Base-by-base conservation (phyloP, 2,888 invertebrate species). In the Dione vanillae region DNA sequence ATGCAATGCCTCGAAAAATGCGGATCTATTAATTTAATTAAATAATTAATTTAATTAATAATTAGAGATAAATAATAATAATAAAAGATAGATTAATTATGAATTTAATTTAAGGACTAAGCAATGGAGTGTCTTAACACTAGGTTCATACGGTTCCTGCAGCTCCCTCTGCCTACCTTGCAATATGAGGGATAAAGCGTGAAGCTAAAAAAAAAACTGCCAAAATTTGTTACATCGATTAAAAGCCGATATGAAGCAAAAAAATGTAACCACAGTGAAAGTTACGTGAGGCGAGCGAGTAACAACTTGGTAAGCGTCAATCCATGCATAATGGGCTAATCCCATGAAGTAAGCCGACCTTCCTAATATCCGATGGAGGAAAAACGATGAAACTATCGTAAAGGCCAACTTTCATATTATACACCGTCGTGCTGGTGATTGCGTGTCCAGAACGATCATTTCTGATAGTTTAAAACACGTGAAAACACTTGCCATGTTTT, bases 281-380 rank as follows among this genome's bases (percentile, higher is more conserved):
- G 35, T 67, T 70, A 59, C 64, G 66, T 64, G 19, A 47, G 27
- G 19, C 20, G 47, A 67, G 54, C 40, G 37, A 37, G 43, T 51
- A 56, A 52, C 49, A 67, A 49, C 37, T 62, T 59, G 20, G 27
- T 19, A 51, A 62, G 70, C 67, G 64, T 19, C 58, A 70, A 59
- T 45, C 64, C 64, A 51, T 35, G 56, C 43, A 65, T 71, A 71
- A 71, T 69, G 37, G 45, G 37, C 64, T 65, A 69, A 71, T 69
- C 74, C 59, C 14, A 45, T 11, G 16, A 54, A 70, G 14, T 54
- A 61, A 16, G 45, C 61, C 61, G 27, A 61, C 61, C 45, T 16
- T 56, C 16, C 54, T 37, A 56, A 61, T 20, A 45, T 27, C 61
- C 43, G 27, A 61, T 61, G 59, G 41, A 67, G 58, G 51, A 61